phyloP scores from a whole-genome alignment of 2,113 vertebrate species.

The Platysteira castanea region DNA sequence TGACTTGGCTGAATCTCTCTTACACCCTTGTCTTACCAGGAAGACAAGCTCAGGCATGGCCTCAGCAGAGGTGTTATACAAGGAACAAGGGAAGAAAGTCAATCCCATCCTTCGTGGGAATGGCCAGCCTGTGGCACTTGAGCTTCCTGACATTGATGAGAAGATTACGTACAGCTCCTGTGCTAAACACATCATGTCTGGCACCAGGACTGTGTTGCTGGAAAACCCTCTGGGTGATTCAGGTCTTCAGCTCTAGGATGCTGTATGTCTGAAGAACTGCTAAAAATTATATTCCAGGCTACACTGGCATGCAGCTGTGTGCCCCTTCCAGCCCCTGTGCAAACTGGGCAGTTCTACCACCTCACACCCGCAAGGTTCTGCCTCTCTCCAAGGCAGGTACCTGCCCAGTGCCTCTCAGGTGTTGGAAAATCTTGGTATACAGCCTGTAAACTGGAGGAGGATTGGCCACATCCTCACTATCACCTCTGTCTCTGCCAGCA shows the following conservation, averaged over 20 bases:
- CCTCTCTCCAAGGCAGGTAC: neutral
- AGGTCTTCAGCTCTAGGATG: neutral
- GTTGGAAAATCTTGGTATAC: neutral
- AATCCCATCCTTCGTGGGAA: neutral
- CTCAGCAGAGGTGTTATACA: neutral
- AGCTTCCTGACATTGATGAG: neutral
- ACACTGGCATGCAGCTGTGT: rapidly evolving
- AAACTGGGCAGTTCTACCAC: neutral
- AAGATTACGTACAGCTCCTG: neutral
- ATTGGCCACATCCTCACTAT: neutral
- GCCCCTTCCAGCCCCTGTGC: neutral
- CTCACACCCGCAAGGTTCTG: neutral
- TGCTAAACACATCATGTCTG: neutral
- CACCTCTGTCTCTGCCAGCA: neutral
- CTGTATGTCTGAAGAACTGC: neutral
- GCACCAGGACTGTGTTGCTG: neutral
- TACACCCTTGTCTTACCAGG: neutral
- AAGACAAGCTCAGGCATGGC: neutral
- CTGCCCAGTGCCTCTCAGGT: neutral
- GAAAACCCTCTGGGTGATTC: neutral
- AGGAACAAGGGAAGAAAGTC: neutral
- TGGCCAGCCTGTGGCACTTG: neutral
- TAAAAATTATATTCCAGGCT: neutral
- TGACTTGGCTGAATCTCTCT: neutral
- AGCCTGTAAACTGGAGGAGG: neutral